Evolutionary conservation across 2,888 invertebrate species (phyloP).

Genomic region (Diplolepis rosae): DNA sequence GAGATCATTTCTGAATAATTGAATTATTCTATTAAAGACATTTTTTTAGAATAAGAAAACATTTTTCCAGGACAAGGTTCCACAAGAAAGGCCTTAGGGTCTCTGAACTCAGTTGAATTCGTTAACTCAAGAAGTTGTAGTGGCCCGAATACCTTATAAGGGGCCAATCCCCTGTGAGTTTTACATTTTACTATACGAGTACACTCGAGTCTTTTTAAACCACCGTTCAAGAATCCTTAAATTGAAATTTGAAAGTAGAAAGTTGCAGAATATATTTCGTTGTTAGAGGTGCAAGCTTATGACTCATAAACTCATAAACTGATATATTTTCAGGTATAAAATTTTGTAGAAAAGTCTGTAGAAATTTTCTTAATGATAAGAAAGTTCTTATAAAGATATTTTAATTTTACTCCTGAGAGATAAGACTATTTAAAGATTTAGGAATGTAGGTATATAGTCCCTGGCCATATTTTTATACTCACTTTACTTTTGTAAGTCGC

Average conservation of each 20-base stretch:
- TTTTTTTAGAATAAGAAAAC: neutral
- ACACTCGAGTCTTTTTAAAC: neutral
- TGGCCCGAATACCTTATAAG: neutral
- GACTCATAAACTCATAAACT: too few species aligned
- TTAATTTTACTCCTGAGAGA: neutral
- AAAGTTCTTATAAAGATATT: neutral
- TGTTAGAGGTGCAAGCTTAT: too few species aligned
- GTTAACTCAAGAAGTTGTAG: neutral
- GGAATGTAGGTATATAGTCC: too few species aligned
- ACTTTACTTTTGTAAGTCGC: too few species aligned
- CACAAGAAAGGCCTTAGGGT: neutral
- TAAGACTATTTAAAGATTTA: too few species aligned
- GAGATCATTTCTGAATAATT: neutral
- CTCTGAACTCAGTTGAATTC: constrained; percentile 14
- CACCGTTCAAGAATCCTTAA: neutral
- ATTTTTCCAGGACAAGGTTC: neutral
- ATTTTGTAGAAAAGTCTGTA: neutral
- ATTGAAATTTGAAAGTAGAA: neutral
- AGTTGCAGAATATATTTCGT: too few species aligned
- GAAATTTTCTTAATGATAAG: neutral
- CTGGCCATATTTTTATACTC: too few species aligned
- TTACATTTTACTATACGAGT: neutral
- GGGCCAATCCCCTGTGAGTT: neutral
- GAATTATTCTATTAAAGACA: neutral
- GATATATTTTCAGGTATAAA: too few species aligned